These are phyloP conservation scores for Carassius carassius DNA, from an alignment of 2,113 vertebrate genomes.

Conservation along the genomic window DNA sequence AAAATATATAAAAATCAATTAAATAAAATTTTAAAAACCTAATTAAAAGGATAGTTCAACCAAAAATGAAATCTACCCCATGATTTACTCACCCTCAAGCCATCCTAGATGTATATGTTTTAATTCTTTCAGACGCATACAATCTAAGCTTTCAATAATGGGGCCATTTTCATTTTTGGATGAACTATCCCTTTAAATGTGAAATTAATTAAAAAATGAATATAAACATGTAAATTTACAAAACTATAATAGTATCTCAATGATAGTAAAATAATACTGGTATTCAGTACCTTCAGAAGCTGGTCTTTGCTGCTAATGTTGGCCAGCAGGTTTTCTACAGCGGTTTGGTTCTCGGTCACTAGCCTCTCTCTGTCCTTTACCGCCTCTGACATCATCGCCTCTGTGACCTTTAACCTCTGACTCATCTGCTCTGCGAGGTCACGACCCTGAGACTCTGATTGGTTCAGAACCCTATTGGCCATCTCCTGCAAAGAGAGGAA, in stretches of 20 bases:
- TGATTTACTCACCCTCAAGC: too few relatives aligned
- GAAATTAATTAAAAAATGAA: background rate
- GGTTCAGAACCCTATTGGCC: conserved; percentile 66
- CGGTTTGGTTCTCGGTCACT: conserved; percentile 75
- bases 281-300: conserved; percentile 68
- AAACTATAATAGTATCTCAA: conserved; percentile 44
- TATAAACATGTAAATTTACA: too few relatives aligned
- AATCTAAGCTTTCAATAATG: too few relatives aligned
- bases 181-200: background rate
- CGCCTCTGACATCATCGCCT: conserved; percentile 74
- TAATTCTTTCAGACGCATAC: too few relatives aligned
- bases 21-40: too few relatives aligned
- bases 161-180: too few relatives aligned
- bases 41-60: too few relatives aligned
- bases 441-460: conserved; percentile 66
- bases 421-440: conserved; percentile 76
- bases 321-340: conserved; percentile 74
- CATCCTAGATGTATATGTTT: too few relatives aligned
- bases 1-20: too few relatives aligned
- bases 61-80: too few relatives aligned
- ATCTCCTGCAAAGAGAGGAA: conserved; percentile 65
- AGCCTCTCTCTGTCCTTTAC: conserved; percentile 75
- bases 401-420: conserved; percentile 77
- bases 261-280: too few relatives aligned
- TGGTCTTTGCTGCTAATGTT: conserved; percentile 79